A percentile compares a stretch with the other conserved stretches of the same genome.
These are phyloP conservation scores for Nasonia oneida DNA, from an alignment of 2,888 invertebrate genomes.

Conservation along the genomic window DNA sequence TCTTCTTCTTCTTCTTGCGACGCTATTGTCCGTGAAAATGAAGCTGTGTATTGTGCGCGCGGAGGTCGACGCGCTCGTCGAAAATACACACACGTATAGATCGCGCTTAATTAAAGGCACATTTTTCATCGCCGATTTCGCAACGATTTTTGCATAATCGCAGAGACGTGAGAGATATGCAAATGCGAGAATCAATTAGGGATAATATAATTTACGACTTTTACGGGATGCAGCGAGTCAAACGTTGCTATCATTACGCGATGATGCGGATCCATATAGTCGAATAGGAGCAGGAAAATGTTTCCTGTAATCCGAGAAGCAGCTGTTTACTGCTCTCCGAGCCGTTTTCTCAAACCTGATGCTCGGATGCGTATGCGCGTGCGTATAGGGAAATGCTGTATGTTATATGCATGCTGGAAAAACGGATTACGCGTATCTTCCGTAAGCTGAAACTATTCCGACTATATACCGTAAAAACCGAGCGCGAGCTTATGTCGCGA, in stretches of 20 bases:
- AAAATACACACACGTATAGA: background rate
- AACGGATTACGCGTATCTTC: background rate
- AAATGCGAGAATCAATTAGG: too few relatives aligned
- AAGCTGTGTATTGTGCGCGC: background rate
- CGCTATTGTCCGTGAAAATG: slow-evolving; percentile 47
- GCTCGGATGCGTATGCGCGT: background rate
- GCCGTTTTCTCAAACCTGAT: background rate
- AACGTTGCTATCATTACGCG: background rate
- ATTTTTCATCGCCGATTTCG: background rate
- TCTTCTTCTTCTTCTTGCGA: slow-evolving; percentile 26
- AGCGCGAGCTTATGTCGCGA: background rate
- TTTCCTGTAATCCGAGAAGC: slow-evolving; percentile 29
- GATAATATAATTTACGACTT: too few relatives aligned
- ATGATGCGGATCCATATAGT: background rate
- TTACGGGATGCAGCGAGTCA: background rate
- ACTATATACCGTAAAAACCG: slow-evolving; percentile 1
- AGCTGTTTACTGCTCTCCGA: slow-evolving; percentile 18
- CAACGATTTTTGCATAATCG: background rate
- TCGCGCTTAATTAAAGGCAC: background rate
- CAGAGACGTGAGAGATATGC: too few relatives aligned
- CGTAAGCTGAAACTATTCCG: background rate
- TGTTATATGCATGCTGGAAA: background rate
- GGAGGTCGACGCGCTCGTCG: background rate
- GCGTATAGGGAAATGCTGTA: background rate
- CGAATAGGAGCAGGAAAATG: slow-evolving; percentile 26